Percentiles rank a stretch among this genome's conserved stretches.
phyloP scores from a whole-genome alignment of 2,888 invertebrate genomes.

The Caenorhabditis sinica region DNA sequence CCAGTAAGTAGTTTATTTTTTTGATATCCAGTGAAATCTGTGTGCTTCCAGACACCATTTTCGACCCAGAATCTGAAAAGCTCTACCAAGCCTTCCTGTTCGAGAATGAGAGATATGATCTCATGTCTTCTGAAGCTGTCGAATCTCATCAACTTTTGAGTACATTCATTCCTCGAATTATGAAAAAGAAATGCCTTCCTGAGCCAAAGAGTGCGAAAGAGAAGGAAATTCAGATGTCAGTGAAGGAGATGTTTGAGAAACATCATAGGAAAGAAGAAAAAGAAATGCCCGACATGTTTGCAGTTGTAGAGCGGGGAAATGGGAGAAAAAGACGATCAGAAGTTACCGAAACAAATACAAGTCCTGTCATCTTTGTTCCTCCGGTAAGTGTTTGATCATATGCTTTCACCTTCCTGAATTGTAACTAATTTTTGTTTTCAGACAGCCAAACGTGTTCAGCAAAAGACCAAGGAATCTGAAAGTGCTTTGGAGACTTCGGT shows the following conservation, averaged over 20 bases:
- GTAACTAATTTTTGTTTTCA: neutral
- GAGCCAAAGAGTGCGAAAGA: constrained; percentile 21
- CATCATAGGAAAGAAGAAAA: constrained; percentile 13
- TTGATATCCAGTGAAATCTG: neutral
- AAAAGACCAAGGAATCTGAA: neutral
- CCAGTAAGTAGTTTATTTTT: neutral
- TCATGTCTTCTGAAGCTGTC: constrained; percentile 44
- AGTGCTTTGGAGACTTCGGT: neutral
- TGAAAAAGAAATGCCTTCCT: neutral
- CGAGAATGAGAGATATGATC: constrained; percentile 28
- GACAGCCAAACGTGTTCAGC: constrained; percentile 38
- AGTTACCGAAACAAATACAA: neutral
- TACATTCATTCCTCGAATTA: constrained; percentile 15
- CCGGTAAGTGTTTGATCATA: constrained; percentile 14
- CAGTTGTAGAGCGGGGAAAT: neutral
- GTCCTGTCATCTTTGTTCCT: constrained; percentile 23
- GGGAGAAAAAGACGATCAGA: constrained; percentile 4
- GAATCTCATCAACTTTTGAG: constrained; percentile 39
- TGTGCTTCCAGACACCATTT: constrained; percentile 29
- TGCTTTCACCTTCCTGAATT: too few relatives aligned
- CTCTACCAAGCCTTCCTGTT: constrained; percentile 53
- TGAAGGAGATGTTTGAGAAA: constrained; percentile 47
- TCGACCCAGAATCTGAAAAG: constrained; percentile 42
- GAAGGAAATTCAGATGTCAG: constrained; percentile 39
- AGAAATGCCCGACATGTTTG: constrained; percentile 19